These are phyloP conservation scores for Onychostruthus taczanowskii DNA, from an alignment of 2,113 vertebrate species.

Conservation along the genomic window DNA sequence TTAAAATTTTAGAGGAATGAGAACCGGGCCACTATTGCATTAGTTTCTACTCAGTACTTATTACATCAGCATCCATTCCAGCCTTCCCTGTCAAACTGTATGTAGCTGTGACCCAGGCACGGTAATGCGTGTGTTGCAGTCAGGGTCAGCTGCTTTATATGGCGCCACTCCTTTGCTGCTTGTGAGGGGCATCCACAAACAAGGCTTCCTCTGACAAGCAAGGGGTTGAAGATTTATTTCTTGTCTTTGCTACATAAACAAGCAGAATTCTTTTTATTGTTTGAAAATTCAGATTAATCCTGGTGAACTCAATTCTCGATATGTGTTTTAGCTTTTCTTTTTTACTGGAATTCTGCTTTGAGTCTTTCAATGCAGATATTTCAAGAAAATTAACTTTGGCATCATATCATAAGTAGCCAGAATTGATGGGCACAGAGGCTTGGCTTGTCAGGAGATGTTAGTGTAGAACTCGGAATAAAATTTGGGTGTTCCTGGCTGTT, in stretches of 20 bases:
- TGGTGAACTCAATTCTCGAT: neutral
- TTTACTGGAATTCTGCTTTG: neutral
- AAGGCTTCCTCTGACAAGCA: neutral
- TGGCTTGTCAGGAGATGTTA: neutral
- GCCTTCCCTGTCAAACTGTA: neutral
- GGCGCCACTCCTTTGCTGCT: neutral
- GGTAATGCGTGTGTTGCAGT: neutral
- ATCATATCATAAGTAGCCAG: neutral
- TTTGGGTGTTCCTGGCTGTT: neutral
- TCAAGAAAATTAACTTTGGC: neutral
- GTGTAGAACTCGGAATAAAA: neutral
- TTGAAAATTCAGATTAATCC: neutral
- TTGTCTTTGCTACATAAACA: neutral
- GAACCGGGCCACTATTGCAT: neutral
- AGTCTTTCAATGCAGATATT: neutral
- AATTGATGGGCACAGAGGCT: neutral
- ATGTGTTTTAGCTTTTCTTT: neutral
- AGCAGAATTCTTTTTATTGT: neutral
- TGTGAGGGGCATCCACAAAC: neutral
- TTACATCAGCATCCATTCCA: neutral
- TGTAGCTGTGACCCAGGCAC: neutral
- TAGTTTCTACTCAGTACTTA: neutral
- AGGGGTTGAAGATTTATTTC: neutral
- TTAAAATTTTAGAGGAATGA: neutral
- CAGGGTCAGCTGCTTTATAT: neutral